A percentile compares a stretch with the other conserved stretches of the same genome.
Evolutionary conservation across 2,888 invertebrate species (phyloP).

Genomic region (Plusia festucae): DNA sequence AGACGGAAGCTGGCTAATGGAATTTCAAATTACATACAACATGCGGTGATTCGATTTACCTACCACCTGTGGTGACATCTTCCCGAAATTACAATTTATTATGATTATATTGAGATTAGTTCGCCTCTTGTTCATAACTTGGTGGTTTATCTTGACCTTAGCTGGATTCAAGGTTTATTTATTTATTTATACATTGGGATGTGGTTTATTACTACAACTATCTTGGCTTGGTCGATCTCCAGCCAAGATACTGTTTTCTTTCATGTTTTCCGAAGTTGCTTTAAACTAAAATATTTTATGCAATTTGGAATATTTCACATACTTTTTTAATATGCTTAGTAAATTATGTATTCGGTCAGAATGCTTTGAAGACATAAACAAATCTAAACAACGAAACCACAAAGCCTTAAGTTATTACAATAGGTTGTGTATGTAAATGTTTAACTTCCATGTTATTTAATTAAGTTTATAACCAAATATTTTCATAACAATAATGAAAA

Average conservation of each 20-base stretch:
- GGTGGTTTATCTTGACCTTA: neutral
- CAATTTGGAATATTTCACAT: too few species aligned
- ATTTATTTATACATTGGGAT: neutral
- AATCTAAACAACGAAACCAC: neutral
- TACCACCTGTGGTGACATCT: conserved; percentile 44
- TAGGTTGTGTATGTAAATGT: too few species aligned
- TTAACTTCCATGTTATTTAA: too few species aligned
- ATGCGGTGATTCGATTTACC: conserved; percentile 49
- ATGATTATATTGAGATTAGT: conserved; percentile 22
- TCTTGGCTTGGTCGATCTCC: too few species aligned
- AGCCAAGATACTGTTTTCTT: too few species aligned
- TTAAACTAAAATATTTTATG: too few species aligned
- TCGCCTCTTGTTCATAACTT: conserved; percentile 20
- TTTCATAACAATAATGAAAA: neutral
- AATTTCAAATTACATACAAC: conserved; percentile 63
- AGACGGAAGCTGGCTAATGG: conserved; percentile 62
- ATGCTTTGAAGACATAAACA: too few species aligned
- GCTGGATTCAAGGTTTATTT: neutral
- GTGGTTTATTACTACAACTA: too few species aligned
- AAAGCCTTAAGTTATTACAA: neutral
- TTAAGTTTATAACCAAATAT: neutral
- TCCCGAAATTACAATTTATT: conserved; percentile 32
- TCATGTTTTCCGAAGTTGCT: too few species aligned
- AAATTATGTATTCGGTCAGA: neutral
- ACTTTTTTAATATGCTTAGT: too few species aligned